Evolutionary conservation across 2,113 vertebrate genomes (phyloP).

Genomic region (Neoarius graeffei): DNA sequence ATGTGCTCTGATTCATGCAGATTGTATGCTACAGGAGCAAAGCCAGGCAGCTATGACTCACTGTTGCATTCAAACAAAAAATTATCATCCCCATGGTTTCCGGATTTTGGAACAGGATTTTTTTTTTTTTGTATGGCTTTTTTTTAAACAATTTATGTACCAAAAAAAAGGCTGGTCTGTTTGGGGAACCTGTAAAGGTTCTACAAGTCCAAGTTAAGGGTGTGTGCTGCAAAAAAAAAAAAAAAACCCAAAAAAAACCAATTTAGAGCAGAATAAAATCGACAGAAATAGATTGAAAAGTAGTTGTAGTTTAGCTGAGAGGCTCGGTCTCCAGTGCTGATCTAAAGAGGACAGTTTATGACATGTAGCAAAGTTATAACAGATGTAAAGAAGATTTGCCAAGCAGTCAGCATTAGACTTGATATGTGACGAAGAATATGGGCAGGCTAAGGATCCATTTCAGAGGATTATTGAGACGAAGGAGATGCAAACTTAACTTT

Average conservation of each 20-base stretch:
- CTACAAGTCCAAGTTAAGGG: not conserved
- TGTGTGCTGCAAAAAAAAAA: not conserved
- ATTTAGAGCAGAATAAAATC: not conserved
- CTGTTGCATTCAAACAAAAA: not conserved
- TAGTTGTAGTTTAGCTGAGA: not conserved
- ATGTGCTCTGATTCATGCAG: not conserved
- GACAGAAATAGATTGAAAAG: not conserved
- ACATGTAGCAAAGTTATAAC: conserved; percentile 15
- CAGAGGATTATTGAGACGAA: not conserved
- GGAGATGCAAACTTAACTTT: not conserved
- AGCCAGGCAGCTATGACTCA: conserved; percentile 13
- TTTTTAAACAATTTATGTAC: not conserved
- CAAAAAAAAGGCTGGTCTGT: not conserved
- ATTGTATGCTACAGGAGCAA: not conserved
- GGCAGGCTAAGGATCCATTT: not conserved
- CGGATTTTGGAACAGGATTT: not conserved
- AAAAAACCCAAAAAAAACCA: too few relatives aligned
- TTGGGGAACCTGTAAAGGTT: not conserved
- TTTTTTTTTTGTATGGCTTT: too few relatives aligned
- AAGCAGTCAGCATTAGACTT: not conserved
- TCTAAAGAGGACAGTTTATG: not conserved
- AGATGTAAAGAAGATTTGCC: conserved; percentile 17
- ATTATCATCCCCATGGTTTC: not conserved
- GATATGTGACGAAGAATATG: not conserved
- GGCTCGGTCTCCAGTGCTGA: not conserved